Evolutionary conservation across 2,888 invertebrate species (phyloP).

Genomic region (Nephrotoma guestfalica): DNA sequence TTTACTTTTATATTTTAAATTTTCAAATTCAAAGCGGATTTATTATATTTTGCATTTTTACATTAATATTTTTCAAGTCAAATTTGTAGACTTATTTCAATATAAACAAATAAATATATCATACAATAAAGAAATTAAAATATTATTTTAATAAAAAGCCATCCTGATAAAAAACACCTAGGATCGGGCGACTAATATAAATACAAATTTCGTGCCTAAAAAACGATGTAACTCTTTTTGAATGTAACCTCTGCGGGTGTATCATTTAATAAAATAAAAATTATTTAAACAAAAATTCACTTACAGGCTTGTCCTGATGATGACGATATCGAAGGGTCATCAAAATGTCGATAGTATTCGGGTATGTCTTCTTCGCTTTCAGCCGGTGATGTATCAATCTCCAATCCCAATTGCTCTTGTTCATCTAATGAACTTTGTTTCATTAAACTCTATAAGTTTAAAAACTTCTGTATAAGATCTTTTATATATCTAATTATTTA

Average conservation of each 20-base stretch:
- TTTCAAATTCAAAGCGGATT: too few relatives aligned
- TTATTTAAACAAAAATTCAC: neutral
- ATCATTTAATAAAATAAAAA: neutral
- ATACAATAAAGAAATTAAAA: too few relatives aligned
- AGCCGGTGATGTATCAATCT: conserved; percentile 48
- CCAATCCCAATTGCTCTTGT: conserved; percentile 55
- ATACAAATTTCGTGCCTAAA: too few relatives aligned
- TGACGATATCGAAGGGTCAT: conserved; percentile 26
- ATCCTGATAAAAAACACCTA: too few relatives aligned
- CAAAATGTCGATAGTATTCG: conserved; percentile 30
- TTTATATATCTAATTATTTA: neutral
- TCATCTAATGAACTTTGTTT: conserved; percentile 89
- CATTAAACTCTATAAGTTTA: conserved; percentile 49
- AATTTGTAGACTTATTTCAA: too few relatives aligned
- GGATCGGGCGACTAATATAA: too few relatives aligned
- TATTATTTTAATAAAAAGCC: too few relatives aligned
- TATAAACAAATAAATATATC: too few relatives aligned
- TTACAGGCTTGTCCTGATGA: conserved; percentile 5
- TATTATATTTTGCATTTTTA: too few relatives aligned
- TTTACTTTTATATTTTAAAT: too few relatives aligned
- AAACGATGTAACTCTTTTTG: neutral
- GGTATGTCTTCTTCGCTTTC: conserved; percentile 40
- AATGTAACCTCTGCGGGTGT: neutral
- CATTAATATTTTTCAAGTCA: too few relatives aligned
- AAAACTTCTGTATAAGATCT: neutral